phyloP scores from a whole-genome alignment of 2,888 invertebrate species.

The Pristionchus arcanus region DNA sequence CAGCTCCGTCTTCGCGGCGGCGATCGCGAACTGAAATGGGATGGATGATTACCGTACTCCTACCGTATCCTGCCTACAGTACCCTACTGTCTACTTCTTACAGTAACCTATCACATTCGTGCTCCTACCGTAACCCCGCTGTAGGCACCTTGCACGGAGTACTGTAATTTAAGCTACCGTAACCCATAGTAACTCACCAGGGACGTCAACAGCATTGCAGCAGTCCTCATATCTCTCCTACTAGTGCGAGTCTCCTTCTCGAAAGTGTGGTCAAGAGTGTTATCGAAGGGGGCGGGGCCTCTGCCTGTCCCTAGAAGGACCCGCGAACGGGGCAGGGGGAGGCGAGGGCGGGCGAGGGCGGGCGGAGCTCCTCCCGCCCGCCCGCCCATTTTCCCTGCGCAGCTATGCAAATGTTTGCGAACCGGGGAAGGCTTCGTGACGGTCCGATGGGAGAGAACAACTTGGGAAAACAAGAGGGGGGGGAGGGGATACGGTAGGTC shows the following conservation, averaged over 20 bases:
- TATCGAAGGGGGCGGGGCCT: slow-evolving; percentile 6
- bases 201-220: background rate
- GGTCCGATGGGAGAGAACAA: slow-evolving; percentile 48
- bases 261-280: background rate
- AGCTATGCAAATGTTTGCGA: slow-evolving; percentile 52
- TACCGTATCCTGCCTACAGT: background rate
- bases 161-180: background rate
- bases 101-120: background rate
- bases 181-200: background rate
- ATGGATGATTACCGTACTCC: background rate
- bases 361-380: background rate
- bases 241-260: background rate
- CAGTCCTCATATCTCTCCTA: background rate
- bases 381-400: background rate
- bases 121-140: background rate
- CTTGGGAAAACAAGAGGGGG: slow-evolving; percentile 32
- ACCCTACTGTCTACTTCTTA: background rate
- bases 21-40: slow-evolving; percentile 16
- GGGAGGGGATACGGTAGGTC: slow-evolving; percentile 22
- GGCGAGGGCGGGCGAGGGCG: too few species aligned
- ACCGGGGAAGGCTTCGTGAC: background rate
- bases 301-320: background rate
- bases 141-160: too few species aligned
- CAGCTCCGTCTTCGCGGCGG: slow-evolving; percentile 39
- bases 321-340: background rate